These are phyloP conservation scores for Babyrousa celebensis DNA, from an alignment of 2,797 vertebrate species.

Conservation along the genomic window DNA sequence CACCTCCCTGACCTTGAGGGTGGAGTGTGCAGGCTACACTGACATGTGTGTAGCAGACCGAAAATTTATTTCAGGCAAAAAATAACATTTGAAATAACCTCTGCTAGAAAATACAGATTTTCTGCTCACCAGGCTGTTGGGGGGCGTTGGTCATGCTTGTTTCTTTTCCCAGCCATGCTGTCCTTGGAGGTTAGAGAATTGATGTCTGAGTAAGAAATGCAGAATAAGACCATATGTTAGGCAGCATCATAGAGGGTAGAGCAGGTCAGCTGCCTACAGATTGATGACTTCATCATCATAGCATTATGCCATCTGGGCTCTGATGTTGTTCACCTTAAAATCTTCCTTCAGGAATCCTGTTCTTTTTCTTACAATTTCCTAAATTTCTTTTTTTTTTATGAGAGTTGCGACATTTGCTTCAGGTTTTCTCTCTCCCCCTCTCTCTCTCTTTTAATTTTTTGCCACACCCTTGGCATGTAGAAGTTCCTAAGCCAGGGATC, in stretches of 20 bases:
- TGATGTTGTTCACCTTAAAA: background rate
- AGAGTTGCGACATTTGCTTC: too few species aligned
- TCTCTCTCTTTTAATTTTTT: too few species aligned
- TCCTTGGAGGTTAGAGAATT: conserved; percentile 70
- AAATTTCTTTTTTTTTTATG: background rate
- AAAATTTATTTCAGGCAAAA: background rate
- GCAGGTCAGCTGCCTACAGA: conserved; percentile 55
- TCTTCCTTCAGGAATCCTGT: background rate
- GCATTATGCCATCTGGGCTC: conserved; percentile 47
- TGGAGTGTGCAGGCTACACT: background rate
- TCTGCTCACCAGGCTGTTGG: background rate
- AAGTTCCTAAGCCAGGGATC: too few species aligned
- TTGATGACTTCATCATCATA: conserved; percentile 70
- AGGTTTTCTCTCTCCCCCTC: too few species aligned
- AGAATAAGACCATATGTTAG: conserved; percentile 75
- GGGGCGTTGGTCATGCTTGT: background rate
- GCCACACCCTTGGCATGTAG: too few species aligned
- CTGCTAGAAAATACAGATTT: conserved; percentile 8
- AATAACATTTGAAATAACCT: background rate
- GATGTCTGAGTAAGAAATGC: conserved; percentile 66
- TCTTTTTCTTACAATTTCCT: background rate
- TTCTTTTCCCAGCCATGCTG: conserved; percentile 20
- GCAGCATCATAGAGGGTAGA: background rate
- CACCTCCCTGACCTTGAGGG: background rate
- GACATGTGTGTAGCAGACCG: background rate